Evolutionary conservation across 2,888 invertebrate species (phyloP), one percentile per base, ranked within the genome.

Genomic region (Rhimphoctona megacephalus): DNA sequence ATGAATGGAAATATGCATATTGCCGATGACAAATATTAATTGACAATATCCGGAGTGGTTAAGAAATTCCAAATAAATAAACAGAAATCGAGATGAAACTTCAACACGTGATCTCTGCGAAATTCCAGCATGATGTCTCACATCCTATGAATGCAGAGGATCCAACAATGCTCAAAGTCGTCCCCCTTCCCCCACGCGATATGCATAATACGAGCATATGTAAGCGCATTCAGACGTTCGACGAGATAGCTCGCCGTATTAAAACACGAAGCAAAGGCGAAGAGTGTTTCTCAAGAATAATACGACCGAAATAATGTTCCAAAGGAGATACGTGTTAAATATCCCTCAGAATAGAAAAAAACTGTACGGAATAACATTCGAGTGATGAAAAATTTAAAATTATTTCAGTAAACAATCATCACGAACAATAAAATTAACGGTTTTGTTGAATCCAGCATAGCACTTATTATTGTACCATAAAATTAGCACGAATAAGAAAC

Each of bases 201-300:
- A 85, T 85, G 82, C 82, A 85, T 85, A 85, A 85, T 82, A 74
- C 82, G 79, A 64, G 79, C 74, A 82, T 82, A 85, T 82, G 74
- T 82, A 82, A 85, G 85, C 82, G 61, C 78, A 52, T 74, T 79
- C 70, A n/a, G 39, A 43, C 54, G 25, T 78, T 85, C 78, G 69
- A 49, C 46, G 66, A 30, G 25, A 46, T 46, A 69, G 43, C 70
- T 30, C 39, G 54, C 17, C 54, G 67, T 33, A 39, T 52, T 43
- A 33, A 61, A 76, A 80, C 61, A 14, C 49, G 52, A 52, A 54
- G 43, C n/a, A 49, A 46, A 57, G 22, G 70, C 81, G 76, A 72
- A 49, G 36, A 79, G 17, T 36, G 5, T 57, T 57, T 30, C 69
- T 70, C 57, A 39, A 70, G 69, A 69, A 70, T 69, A 69, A 77